Conservation (phyloP, 2,888 invertebrate species). For the Epirrhoe alternata region DNA sequence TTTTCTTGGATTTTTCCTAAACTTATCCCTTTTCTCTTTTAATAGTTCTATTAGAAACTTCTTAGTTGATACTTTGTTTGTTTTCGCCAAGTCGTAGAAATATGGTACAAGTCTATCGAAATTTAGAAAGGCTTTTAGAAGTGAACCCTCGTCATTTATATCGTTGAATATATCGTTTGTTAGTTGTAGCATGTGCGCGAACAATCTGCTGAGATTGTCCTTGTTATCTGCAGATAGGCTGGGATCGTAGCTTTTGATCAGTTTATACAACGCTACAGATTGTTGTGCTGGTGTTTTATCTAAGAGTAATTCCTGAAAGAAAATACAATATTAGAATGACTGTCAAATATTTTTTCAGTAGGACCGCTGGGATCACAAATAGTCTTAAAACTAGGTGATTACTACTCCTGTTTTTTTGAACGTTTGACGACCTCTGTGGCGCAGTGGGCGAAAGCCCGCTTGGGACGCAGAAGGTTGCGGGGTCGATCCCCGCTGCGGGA, state of each 20-base stretch:
- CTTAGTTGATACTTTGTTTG: constrained; percentile 88
- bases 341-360: neutral
- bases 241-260: constrained; percentile 95
- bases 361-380: too few relatives aligned
- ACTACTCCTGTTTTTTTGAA: too few relatives aligned
- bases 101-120: constrained; percentile 85
- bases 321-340: neutral
- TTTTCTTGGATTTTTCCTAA: constrained; percentile 82
- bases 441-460: too few relatives aligned
- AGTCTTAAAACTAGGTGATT: too few relatives aligned
- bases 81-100: constrained; percentile 89
- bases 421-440: too few relatives aligned
- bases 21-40: constrained; percentile 89
- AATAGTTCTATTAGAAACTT: constrained; percentile 88
- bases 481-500: too few relatives aligned
- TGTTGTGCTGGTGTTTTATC: constrained; percentile 88
- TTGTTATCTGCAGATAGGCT: constrained; percentile 92
- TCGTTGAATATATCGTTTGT: constrained; percentile 87
- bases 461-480: too few relatives aligned
- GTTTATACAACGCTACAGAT: constrained; percentile 89
- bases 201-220: constrained; percentile 89
- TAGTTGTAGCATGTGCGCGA: constrained; percentile 91
- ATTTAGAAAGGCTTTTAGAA: constrained; percentile 85
- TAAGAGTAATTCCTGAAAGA: constrained; percentile 83
- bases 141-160: constrained; percentile 62